Base-by-base conservation (phyloP, 2,797 vertebrate genomes). In the Ibycter americanus region DNA sequence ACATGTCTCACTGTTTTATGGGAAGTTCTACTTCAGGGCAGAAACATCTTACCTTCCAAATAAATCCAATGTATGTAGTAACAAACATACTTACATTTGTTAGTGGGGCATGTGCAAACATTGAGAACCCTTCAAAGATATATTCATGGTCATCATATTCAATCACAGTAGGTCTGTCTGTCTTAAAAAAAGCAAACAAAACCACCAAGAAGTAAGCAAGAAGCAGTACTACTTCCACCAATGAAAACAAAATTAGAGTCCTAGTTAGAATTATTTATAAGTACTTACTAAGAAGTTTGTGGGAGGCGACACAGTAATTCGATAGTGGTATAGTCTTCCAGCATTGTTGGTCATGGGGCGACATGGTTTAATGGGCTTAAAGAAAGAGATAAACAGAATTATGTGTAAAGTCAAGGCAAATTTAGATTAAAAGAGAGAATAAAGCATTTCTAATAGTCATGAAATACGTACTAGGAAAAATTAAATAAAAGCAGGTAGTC, bases 131-230 rank as follows among this genome's bases (percentile, higher is more conserved):
- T 98, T 99, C 99, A 74, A 99, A 99, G 96, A 99, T 99, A 87
- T 99, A 99, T 96, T 99, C 99, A 11, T 99, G 99, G 97, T 99
- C 99, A 54, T 99, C 99, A 32, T 99, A 99, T 92, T 99, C 99
- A 67, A 99, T 99, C 95, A 99, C 99, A 7, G 99, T 99, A 32
- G 99, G 99, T 84, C 99, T 97, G 97, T 99, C 99, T 2, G 99
- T 99, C 99, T 99, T 96, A 93, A 97, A 87, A 87, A 80, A 97
- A 90, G 87, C 20, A 97, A 97, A 96, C 38, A 96, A 93, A 92
- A 72, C 11, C 77, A 96, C 13, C 42, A 87, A 0, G 0, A 38
- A 89, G n/a, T 89, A 73, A 96, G 76, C 17, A 71, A 90, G 47
- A 42, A 38, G 20, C 21, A 78, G 29, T 46, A 59, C 0, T 3